phyloP scores from a whole-genome alignment of 2,888 invertebrate genomes.

The Scaptomyza tumidula region DNA sequence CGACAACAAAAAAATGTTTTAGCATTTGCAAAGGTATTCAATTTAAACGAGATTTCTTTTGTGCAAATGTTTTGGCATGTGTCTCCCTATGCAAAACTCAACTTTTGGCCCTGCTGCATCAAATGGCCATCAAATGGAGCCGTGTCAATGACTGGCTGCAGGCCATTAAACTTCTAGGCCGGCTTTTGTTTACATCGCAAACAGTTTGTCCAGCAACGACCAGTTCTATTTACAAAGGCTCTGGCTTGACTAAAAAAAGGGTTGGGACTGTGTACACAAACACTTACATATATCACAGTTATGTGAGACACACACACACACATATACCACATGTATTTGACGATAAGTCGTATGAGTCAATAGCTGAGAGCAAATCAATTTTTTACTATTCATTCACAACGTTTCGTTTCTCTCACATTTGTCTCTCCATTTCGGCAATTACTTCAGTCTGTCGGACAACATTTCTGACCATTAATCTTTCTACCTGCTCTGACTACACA shows the following conservation, averaged over 20 bases:
- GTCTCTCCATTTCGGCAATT: slow-evolving; percentile 64
- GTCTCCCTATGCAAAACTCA: slow-evolving; percentile 34
- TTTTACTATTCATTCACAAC: slow-evolving; percentile 24
- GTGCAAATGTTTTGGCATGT: slow-evolving; percentile 8
- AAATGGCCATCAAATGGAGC: slow-evolving; percentile 37
- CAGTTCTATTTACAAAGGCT: slow-evolving; percentile 47
- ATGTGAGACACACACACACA: not conserved
- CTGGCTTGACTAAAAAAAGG: slow-evolving; percentile 8
- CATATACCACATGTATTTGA: slow-evolving; percentile 5
- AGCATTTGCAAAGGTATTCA: slow-evolving; percentile 26
- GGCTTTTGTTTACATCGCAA: slow-evolving; percentile 56
- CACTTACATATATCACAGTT: not conserved
- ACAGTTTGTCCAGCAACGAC: slow-evolving; percentile 37
- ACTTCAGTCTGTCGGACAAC: slow-evolving; percentile 52
- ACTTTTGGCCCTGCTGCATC: slow-evolving; percentile 2
- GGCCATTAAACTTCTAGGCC: slow-evolving; percentile 66
- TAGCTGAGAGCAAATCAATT: slow-evolving; percentile 35
- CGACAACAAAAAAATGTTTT: slow-evolving; percentile 23
- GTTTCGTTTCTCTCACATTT: slow-evolving; percentile 12
- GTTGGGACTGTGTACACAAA: slow-evolving; percentile 35
- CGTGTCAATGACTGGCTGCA: slow-evolving; percentile 73
- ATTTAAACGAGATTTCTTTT: slow-evolving; percentile 1
- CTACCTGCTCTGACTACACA: slow-evolving; percentile 12
- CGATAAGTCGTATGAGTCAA: slow-evolving; percentile 15
- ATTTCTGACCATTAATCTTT: slow-evolving; percentile 62